Percentiles rank a stretch among this genome's conserved stretches.
Evolutionary conservation across 2,797 vertebrate species (phyloP).

Genomic region (Galago senegalensis): DNA sequence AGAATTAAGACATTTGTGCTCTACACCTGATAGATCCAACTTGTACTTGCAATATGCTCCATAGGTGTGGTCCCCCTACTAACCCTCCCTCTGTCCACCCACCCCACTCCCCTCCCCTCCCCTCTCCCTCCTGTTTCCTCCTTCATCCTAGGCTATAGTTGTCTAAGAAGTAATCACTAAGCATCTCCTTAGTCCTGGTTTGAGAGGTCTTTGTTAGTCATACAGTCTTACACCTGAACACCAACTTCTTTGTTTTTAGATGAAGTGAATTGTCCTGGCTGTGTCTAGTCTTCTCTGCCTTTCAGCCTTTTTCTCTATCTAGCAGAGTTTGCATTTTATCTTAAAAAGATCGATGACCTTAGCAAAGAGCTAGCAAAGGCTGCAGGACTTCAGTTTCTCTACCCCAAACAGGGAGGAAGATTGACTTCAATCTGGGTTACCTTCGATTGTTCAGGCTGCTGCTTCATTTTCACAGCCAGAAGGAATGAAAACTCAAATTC

Average conservation of each 20-base stretch:
- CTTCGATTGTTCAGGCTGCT: background rate
- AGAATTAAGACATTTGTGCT: too few relatives aligned
- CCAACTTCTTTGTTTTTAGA: background rate
- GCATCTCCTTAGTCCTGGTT: background rate
- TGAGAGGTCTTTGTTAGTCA: background rate
- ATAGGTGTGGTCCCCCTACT: too few relatives aligned
- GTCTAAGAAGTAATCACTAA: background rate
- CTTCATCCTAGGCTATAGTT: too few relatives aligned
- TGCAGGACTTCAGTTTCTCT: background rate
- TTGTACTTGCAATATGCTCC: too few relatives aligned
- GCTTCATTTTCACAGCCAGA: constrained; percentile 5
- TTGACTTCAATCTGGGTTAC: background rate
- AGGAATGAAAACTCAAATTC: background rate
- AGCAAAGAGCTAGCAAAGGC: background rate
- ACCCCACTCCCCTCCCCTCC: too few relatives aligned
- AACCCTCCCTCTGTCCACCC: too few relatives aligned
- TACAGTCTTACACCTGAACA: background rate
- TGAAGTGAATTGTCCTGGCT: background rate
- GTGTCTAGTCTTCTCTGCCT: background rate
- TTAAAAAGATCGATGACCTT: background rate
- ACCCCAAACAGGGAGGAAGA: background rate
- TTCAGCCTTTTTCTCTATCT: background rate
- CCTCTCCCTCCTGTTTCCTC: too few relatives aligned
- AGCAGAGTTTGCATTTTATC: background rate
- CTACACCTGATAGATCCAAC: too few relatives aligned